phyloP scores from a whole-genome alignment of 2,888 invertebrate species.

The Pocota personata region DNA sequence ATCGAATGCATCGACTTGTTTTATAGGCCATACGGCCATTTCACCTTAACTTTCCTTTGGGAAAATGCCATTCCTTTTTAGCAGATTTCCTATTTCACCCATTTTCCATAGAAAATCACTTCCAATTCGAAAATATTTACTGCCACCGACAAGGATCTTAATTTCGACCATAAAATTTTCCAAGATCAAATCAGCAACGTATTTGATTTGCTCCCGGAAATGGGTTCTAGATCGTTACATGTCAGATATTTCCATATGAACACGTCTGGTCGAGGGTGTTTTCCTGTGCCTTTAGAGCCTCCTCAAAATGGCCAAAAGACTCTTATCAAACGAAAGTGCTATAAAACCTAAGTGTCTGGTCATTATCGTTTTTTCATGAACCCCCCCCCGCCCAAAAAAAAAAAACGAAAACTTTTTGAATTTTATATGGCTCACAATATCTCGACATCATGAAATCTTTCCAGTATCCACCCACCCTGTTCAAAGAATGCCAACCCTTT shows the following conservation, averaged over 20 bases:
- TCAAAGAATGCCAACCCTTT: slow-evolving; percentile 53
- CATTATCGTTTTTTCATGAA: slow-evolving; percentile 73
- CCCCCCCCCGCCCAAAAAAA: slow-evolving; percentile 30
- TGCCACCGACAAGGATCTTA: slow-evolving; percentile 60
- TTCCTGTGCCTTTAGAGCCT: slow-evolving; percentile 16
- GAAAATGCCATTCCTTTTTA: not conserved
- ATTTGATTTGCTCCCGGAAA: slow-evolving; percentile 71
- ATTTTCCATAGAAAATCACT: slow-evolving; percentile 19
- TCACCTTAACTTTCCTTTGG: not conserved
- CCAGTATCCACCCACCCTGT: not conserved
- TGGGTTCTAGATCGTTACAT: slow-evolving; percentile 67
- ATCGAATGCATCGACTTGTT: not conserved
- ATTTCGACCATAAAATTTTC: slow-evolving; percentile 49
- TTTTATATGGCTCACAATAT: slow-evolving; percentile 51
- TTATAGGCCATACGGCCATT: not conserved
- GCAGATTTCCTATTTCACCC: not conserved
- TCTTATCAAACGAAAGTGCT: slow-evolving; percentile 64
- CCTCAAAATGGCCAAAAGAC: slow-evolving; percentile 41
- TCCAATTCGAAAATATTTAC: slow-evolving; percentile 57
- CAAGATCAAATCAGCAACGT: slow-evolving; percentile 58
- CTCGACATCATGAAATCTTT: slow-evolving; percentile 27
- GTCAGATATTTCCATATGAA: slow-evolving; percentile 69
- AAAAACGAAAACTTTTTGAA: slow-evolving; percentile 58
- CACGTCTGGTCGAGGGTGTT: slow-evolving; percentile 32
- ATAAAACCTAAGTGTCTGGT: slow-evolving; percentile 71